phyloP scores from a whole-genome alignment of 2,797 vertebrate genomes.

The Pangasius krempfi region DNA sequence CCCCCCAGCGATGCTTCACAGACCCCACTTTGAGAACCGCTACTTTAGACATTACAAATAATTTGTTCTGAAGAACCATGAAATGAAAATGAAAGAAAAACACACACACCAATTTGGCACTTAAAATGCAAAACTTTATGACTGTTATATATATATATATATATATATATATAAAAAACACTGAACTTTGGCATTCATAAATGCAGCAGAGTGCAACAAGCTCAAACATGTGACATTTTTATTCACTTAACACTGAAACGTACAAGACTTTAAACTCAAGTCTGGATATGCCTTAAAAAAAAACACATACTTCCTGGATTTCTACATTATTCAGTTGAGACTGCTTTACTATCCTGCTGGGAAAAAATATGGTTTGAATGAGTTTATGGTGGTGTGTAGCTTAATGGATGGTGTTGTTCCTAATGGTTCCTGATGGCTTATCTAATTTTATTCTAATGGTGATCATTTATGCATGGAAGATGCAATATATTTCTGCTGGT shows the following conservation, averaged over 20 bases:
- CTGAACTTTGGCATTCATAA: constrained; percentile 17
- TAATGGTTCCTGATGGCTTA: background rate
- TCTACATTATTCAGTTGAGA: background rate
- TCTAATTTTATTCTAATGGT: background rate
- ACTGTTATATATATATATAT: background rate
- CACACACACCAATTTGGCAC: too few species aligned
- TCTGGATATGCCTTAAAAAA: background rate
- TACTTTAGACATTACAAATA: background rate
- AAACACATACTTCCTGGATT: too few species aligned
- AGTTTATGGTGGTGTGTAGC: background rate
- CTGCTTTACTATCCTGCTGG: background rate
- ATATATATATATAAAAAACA: background rate
- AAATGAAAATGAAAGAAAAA: constrained; percentile 13
- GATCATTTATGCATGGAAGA: background rate
- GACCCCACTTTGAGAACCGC: background rate
- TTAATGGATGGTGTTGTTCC: background rate
- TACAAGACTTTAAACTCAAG: background rate
- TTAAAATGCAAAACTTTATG: constrained; percentile 13
- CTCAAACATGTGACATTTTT: background rate
- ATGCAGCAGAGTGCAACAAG: background rate
- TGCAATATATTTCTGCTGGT: background rate
- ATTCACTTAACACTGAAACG: background rate
- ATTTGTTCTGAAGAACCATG: background rate
- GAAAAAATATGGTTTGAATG: background rate
- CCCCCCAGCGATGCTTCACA: background rate